Evolutionary conservation across 2,888 invertebrate genomes (phyloP).

Genomic region (Scaeva pyrastri): DNA sequence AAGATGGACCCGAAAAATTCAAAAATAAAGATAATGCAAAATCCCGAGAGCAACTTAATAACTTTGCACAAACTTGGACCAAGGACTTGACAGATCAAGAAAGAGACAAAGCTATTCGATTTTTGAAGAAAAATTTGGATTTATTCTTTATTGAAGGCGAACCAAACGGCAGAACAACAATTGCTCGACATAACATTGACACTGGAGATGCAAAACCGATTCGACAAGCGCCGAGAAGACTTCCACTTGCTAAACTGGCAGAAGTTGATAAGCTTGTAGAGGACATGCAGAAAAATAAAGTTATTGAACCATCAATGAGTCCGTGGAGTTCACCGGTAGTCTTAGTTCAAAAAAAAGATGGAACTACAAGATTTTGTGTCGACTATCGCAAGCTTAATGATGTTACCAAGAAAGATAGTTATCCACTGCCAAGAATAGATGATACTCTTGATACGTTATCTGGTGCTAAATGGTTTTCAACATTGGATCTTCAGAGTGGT

Average conservation of each 20-base stretch:
- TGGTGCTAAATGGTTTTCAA: slow-evolving; percentile 73
- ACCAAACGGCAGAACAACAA: not conserved
- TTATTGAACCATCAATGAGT: slow-evolving; percentile 48
- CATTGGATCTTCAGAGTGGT: slow-evolving; percentile 73
- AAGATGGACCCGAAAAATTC: no score
- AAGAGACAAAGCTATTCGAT: not conserved
- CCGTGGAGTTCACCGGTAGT: slow-evolving; percentile 47
- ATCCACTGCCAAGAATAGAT: slow-evolving; percentile 37
- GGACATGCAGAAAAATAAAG: slow-evolving; percentile 34
- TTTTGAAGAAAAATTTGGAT: not conserved
- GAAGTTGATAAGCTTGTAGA: slow-evolving; percentile 33
- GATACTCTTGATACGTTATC: slow-evolving; percentile 75
- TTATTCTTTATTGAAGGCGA: not conserved
- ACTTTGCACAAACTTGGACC: not conserved
- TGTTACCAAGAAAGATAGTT: slow-evolving; percentile 28
- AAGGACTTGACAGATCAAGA: not conserved
- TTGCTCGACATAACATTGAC: slow-evolving; percentile 20
- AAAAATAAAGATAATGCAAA: not conserved
- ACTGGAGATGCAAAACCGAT: slow-evolving; percentile 27
- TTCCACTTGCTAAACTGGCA: slow-evolving; percentile 42
- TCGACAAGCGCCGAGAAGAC: slow-evolving; percentile 11
- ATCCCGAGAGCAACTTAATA: not conserved
- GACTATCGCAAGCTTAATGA: slow-evolving; percentile 40
- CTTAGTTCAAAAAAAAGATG: slow-evolving; percentile 41
- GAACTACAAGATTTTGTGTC: not conserved